Evolutionary conservation across 2,888 invertebrate genomes (phyloP), one percentile per base, ranked within the genome.

Genomic region (Bruchidius siliquastri): DNA sequence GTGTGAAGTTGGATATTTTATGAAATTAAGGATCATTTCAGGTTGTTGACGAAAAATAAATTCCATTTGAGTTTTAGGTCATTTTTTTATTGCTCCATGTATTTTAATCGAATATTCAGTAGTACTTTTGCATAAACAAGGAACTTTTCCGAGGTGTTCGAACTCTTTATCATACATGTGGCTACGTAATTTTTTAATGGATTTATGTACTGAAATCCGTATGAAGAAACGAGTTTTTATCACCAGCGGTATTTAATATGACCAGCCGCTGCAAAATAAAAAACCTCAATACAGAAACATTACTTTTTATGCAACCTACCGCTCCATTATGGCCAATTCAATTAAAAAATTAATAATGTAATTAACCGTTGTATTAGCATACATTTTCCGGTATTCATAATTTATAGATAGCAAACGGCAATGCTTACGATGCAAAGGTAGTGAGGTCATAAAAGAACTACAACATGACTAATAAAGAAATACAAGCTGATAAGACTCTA

Each of bases 341-440:
- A 49, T 49, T 49, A 49, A 49, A 49, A 49, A 49, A 49, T 49
- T 49, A 49, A 49, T 49, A 49, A 49, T 49, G 49, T 49, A 49
- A 49, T 49, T 49, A 49, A 49, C 49, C 49, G 18, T 13, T 18
- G 18, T 49, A 49, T 49, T 49, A 49, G 49, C 49, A 49, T 49
- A 49, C 49, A 49, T 49, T 49, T 49, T 49, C 49, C 49, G 49
- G 1, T 49, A n/a, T 18, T 13, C 18, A 49, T 49, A 49, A 49
- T 49, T 49, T 49, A 49, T 49, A 49, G 49, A 49, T 49, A 49
- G 26, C 26, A 26, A 26, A 2, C 26, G 8, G 26, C 85, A 84
- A 86, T 26, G 26, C 26, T 26, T 26, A 8, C 26, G n/a, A n/a
- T 30, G 30, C 30, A 13, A 49, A 49, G 8, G 26, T 8, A 26